Conservation (phyloP, 2,797 vertebrate species). For the Hydrocynus forskahlii region DNA sequence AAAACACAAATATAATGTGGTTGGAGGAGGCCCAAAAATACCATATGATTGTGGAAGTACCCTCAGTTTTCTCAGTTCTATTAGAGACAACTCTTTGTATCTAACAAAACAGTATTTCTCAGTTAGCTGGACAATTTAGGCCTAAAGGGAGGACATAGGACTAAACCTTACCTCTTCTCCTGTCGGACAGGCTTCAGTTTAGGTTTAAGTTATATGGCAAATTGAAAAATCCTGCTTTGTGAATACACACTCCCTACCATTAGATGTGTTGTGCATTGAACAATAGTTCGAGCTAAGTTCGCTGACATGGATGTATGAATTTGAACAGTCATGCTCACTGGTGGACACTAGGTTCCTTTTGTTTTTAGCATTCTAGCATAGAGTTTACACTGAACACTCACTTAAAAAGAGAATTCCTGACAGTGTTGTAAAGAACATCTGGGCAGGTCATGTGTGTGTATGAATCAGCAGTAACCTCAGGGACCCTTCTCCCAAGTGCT, state of each 20-base stretch:
- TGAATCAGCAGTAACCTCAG: slow-evolving; percentile 6
- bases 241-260: neutral
- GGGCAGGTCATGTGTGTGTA: neutral
- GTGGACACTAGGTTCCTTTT: neutral
- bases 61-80: too few relatives aligned
- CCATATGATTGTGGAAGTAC: neutral
- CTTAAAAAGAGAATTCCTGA: neutral
- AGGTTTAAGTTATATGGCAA: neutral
- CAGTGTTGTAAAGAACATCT: neutral
- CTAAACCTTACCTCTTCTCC: neutral
- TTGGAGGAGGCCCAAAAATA: neutral
- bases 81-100: neutral
- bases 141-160: neutral
- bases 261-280: neutral
- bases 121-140: slow-evolving; percentile 14
- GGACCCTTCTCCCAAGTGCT: slow-evolving; percentile 22
- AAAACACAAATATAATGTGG: slow-evolving; percentile 5
- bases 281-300: neutral
- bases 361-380: neutral
- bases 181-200: neutral
- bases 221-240: slow-evolving; percentile 3
- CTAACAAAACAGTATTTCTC: neutral
- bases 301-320: neutral
- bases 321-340: neutral
- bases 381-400: neutral